A percentile compares a stretch with the other conserved stretches of the same genome.
These are phyloP conservation scores for Panthera leo DNA, from an alignment of 2,113 vertebrate genomes.

Conservation along the genomic window DNA sequence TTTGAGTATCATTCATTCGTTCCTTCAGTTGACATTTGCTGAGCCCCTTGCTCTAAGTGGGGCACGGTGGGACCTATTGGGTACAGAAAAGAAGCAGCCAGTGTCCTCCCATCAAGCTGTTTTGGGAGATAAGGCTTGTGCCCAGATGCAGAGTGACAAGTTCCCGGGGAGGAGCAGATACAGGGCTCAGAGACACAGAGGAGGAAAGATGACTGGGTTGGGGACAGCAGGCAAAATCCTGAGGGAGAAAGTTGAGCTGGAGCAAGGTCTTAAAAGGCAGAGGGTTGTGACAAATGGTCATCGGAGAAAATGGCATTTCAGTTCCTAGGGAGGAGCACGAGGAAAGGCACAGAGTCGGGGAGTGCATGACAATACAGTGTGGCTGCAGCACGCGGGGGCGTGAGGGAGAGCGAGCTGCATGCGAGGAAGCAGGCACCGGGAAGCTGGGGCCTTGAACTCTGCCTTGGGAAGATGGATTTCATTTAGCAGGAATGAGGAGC, in stretches of 20 bases:
- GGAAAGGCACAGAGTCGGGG: neutral
- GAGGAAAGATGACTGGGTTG: neutral
- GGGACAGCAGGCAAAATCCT: neutral
- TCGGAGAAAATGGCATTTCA: neutral
- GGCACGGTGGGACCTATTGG: neutral
- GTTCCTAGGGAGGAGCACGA: neutral
- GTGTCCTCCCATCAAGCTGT: neutral
- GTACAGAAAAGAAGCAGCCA: neutral
- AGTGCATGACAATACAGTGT: rapidly evolving
- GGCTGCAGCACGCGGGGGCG: neutral
- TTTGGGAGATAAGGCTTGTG: neutral
- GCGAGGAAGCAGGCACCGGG: rapidly evolving
- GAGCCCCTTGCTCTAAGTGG: neutral
- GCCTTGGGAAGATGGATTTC: neutral
- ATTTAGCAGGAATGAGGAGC: neutral
- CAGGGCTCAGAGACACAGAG: neutral
- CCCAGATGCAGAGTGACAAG: neutral
- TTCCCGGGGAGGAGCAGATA: neutral
- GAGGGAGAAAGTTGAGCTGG: neutral
- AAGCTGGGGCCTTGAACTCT: neutral
- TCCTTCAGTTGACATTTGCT: neutral
- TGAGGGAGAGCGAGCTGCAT: neutral
- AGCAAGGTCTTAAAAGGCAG: neutral
- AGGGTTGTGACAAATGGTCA: neutral
- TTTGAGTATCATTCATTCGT: neutral